Conservation (phyloP, 2,113 vertebrate species). For the Colistium nudipinnis region DNA sequence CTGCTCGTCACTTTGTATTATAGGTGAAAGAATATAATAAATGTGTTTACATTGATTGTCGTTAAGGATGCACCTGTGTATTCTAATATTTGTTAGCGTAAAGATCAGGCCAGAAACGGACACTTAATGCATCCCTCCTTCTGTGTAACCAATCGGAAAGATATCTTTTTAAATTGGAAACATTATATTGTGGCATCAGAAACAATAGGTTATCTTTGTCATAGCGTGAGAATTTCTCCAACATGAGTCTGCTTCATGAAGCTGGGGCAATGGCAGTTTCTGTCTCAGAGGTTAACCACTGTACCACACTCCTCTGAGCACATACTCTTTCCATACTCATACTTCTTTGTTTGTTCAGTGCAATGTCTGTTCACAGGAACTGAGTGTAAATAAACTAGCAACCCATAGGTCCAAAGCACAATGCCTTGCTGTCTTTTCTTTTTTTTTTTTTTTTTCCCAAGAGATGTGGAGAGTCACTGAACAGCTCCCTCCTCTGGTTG, state of each 20-base stretch:
- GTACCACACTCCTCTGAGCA: not conserved
- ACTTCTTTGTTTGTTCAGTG: constrained; percentile 10
- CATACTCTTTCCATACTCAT: not conserved
- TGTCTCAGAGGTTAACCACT: constrained; percentile 35
- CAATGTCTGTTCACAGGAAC: constrained; percentile 4
- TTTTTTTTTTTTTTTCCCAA: not conserved
- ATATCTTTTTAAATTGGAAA: too few species aligned
- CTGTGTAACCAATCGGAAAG: too few species aligned
- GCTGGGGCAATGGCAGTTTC: constrained; percentile 5
- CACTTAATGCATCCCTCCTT: not conserved
- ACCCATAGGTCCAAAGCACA: too few species aligned
- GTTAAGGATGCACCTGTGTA: too few species aligned
- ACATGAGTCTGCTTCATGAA: not conserved
- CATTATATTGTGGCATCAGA: too few species aligned
- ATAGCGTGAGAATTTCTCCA: not conserved
- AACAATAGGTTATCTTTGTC: too few species aligned
- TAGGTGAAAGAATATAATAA: too few species aligned
- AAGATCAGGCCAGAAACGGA: too few species aligned
- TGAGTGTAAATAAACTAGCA: constrained; percentile 23
- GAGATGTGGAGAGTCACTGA: constrained; percentile 7
- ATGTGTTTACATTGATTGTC: too few species aligned
- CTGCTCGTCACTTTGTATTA: not conserved
- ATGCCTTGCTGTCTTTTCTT: not conserved
- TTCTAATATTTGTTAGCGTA: too few species aligned
- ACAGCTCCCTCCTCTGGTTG: constrained; percentile 32